phyloP scores from a whole-genome alignment of 2,888 invertebrate genomes.

The Thecophora atra region DNA sequence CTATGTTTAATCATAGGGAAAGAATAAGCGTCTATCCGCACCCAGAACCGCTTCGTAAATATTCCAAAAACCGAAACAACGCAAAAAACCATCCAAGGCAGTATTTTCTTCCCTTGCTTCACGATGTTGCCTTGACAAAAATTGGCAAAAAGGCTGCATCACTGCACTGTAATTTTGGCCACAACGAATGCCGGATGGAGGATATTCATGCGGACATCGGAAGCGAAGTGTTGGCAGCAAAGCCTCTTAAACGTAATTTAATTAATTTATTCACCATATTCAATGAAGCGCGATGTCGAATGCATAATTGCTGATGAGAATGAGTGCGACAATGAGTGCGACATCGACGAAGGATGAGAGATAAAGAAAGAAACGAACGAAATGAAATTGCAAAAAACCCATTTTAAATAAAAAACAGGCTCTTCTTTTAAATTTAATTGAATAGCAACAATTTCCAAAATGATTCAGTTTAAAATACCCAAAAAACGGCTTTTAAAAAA shows the following conservation, averaged over 20 bases:
- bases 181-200: not conserved
- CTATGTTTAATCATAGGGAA: no score
- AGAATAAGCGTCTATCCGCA: not conserved
- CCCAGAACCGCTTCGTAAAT: not conserved
- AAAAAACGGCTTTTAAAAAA: no score
- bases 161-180: constrained; percentile 7
- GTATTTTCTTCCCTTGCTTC: constrained; percentile 5
- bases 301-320: constrained; percentile 56
- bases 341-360: no score
- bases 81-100: no score
- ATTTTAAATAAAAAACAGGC: no score
- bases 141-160: constrained; percentile 28
- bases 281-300: constrained; percentile 62
- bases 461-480: no score
- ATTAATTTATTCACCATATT: constrained; percentile 64
- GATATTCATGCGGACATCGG: no score
- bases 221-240: constrained; percentile 36
- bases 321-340: not conserved
- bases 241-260: constrained; percentile 58
- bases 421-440: no score
- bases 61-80: not conserved
- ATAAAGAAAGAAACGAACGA: no score
- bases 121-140: constrained; percentile 22
- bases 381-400: no score
- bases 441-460: no score